These are phyloP conservation scores for Hylomyscus alleni DNA, from an alignment of 2,797 vertebrate genomes.

Conservation along the genomic window DNA sequence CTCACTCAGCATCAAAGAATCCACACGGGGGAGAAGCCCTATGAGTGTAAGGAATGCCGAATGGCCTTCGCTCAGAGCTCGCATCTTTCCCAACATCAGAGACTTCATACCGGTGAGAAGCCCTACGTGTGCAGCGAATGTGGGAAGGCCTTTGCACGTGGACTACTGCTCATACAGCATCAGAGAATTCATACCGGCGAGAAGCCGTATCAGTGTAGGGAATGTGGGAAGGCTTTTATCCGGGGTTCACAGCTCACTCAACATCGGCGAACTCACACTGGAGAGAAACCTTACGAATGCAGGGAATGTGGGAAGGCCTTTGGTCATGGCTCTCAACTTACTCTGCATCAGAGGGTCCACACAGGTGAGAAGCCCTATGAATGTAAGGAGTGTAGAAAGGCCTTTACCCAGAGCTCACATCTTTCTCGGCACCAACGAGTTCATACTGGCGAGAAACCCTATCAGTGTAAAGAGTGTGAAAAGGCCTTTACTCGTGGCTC, in stretches of 20 bases:
- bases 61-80: slow-evolving; percentile 86
- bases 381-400: slow-evolving; percentile 82
- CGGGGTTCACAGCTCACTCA: slow-evolving; percentile 83
- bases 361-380: slow-evolving; percentile 85
- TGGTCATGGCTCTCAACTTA: slow-evolving; percentile 83
- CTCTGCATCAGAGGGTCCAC: slow-evolving; percentile 83
- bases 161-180: slow-evolving; percentile 81
- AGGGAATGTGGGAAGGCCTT: slow-evolving; percentile 84
- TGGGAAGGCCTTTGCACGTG: slow-evolving; percentile 82
- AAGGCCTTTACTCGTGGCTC: slow-evolving; percentile 85
- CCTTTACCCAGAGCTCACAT: slow-evolving; percentile 84
- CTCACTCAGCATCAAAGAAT: slow-evolving; percentile 86
- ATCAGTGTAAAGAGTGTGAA: slow-evolving; percentile 81
- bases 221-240: slow-evolving; percentile 85
- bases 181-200: slow-evolving; percentile 83
- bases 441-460: slow-evolving; percentile 82
- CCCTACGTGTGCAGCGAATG: slow-evolving; percentile 82
- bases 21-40: slow-evolving; percentile 86
- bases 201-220: slow-evolving; percentile 82
- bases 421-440: slow-evolving; percentile 84
- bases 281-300: slow-evolving; percentile 85
- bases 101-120: slow-evolving; percentile 84
- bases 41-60: slow-evolving; percentile 84
- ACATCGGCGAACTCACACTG: slow-evolving; percentile 83
- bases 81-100: slow-evolving; percentile 86